Evolutionary conservation across 2,113 vertebrate genomes (phyloP), one percentile per base, ranked within the genome.

Genomic region (Hydrochoerus hydrochaeris): DNA sequence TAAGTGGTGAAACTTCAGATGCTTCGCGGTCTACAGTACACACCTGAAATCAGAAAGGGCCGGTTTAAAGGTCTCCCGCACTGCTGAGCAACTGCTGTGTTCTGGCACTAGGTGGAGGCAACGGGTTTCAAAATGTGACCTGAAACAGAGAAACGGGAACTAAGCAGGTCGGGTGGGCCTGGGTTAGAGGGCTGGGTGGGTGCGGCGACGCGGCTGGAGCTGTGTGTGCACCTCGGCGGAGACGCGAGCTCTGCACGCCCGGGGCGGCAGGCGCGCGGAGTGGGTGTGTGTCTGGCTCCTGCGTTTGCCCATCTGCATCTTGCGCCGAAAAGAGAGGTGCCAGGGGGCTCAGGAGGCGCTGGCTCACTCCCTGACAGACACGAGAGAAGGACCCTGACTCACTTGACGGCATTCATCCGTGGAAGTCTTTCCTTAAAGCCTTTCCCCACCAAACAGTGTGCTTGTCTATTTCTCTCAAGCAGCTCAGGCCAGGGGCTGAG

Each of bases 281-380:
- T n/a, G n/a, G n/a, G n/a, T n/a, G 52, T 14, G 52, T 9, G 49
- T 14, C 52, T 13, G 4, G 99, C 98, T 99, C 99, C 73, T 99
- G 99, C 54, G 97, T 41, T 98, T 86, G 35, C 97, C 98, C 0
- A 95, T 75, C 20, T 97, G 95, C 94, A 98, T 86, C 95, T 98
- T 98, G 90, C 13, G 95, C 0, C 9, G 96, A 78, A 0, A 97
- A 89, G 63, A 97, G 52, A 2, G 52, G 52, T 54, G 52, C 14
- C 32, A 7, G 32, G 65, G 32, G 32, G 35, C 65, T 69, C 65
- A 57, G 12, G 77, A 16, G 85, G 5, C 22, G 62, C 62, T 4
- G 38, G 86, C 38, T 96, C 32, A 16, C 16, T 52, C 49, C 95
- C 98, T 99, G 85, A 1, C 87, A 96, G 95, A 88, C 87, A 97